Percentiles rank a stretch among this genome's conserved stretches.
phyloP scores from a whole-genome alignment of 2,797 vertebrate species.

The Meriones psammophilus region DNA sequence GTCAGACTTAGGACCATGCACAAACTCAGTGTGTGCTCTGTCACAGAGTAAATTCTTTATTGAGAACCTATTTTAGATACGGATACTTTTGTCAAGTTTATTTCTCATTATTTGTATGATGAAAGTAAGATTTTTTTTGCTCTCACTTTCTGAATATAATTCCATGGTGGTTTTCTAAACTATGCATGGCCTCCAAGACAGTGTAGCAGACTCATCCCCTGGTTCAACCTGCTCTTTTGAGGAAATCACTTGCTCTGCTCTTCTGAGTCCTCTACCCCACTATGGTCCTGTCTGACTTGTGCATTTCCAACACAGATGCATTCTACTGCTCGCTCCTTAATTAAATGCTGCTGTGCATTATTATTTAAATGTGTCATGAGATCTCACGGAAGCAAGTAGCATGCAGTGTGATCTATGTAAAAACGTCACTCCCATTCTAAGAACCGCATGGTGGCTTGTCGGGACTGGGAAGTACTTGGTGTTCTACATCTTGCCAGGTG shows the following conservation, averaged over 20 bases:
- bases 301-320: background rate
- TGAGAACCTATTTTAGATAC: background rate
- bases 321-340: background rate
- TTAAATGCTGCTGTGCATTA: background rate
- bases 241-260: background rate
- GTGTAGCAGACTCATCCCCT: background rate
- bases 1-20: background rate
- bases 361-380: constrained; percentile 39
- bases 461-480: background rate
- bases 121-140: constrained; percentile 17
- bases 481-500: background rate
- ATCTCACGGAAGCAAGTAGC: background rate
- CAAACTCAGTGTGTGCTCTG: background rate
- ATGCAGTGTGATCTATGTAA: background rate
- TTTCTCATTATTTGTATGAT: background rate
- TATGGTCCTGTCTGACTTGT: background rate
- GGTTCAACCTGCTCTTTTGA: background rate
- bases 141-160: constrained; percentile 36
- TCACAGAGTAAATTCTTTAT: background rate
- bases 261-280: background rate
- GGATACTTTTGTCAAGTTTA: background rate
- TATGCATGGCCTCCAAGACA: background rate
- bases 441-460: background rate
- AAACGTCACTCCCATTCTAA: background rate
- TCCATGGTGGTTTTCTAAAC: constrained; percentile 56